phyloP scores from a whole-genome alignment of 2,797 vertebrate genomes.

The Tokudaia muenninki region DNA sequence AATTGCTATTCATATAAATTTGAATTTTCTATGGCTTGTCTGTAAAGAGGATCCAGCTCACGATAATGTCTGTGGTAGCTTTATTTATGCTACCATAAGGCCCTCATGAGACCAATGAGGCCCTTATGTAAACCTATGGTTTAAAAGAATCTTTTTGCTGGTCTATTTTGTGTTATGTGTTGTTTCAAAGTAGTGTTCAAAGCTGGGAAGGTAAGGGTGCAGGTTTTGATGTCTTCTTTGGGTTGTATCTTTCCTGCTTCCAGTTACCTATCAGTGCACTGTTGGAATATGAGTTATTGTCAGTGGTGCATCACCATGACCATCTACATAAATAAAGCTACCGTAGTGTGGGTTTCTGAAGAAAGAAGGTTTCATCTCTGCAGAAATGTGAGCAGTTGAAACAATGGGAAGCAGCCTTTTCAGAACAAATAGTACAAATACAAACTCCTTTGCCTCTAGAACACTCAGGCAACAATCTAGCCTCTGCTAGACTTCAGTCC shows the following conservation, averaged over 20 bases:
- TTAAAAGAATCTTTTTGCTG: constrained; percentile 78
- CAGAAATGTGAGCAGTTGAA: constrained; percentile 34
- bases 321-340: constrained; percentile 76
- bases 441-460: not conserved
- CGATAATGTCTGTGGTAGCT: constrained; percentile 76
- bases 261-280: constrained; percentile 84
- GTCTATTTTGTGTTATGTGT: constrained; percentile 74
- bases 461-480: not conserved
- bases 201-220: constrained; percentile 84
- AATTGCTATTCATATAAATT: constrained; percentile 78
- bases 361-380: constrained; percentile 72
- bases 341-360: constrained; percentile 70
- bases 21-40: constrained; percentile 69
- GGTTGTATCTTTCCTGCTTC: constrained; percentile 84
- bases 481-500: not conserved
- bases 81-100: too few species aligned
- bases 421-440: not conserved
- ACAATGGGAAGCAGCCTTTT: constrained; percentile 18
- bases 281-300: constrained; percentile 80
- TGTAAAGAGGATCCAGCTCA: constrained; percentile 82
- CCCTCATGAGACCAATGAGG: constrained; percentile 73
- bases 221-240: constrained; percentile 73
- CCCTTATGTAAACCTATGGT: constrained; percentile 77
- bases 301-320: constrained; percentile 84
- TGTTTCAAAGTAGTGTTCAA: constrained; percentile 83